A percentile compares a stretch with the other conserved stretches of the same genome.
Evolutionary conservation across 2,888 invertebrate genomes (phyloP).

Genomic region (Neocrepidodera transversa): DNA sequence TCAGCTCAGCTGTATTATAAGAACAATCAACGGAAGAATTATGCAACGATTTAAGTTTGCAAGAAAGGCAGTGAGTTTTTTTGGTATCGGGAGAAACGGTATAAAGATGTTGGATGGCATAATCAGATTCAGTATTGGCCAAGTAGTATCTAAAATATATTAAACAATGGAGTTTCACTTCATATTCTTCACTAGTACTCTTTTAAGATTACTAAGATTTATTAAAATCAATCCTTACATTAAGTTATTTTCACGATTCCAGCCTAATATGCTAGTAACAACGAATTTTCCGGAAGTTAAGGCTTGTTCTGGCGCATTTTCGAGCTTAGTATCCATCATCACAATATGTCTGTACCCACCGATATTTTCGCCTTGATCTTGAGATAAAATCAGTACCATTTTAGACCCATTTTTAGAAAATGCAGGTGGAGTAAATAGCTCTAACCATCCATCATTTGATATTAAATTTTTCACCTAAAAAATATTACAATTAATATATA

Average conservation of each 20-base stretch:
- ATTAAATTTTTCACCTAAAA: constrained; percentile 61
- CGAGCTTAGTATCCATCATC: constrained; percentile 60
- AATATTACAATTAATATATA: not conserved
- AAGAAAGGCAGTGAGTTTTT: constrained; percentile 76
- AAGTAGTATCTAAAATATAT: constrained; percentile 76
- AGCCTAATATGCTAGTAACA: constrained; percentile 76
- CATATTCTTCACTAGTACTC: too few species aligned
- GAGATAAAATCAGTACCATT: constrained; percentile 77
- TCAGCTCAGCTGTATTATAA: constrained; percentile 75
- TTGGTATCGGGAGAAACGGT: constrained; percentile 67
- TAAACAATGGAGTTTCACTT: too few species aligned
- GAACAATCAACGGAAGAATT: constrained; percentile 64
- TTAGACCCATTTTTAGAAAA: constrained; percentile 73
- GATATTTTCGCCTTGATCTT: constrained; percentile 65
- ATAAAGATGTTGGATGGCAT: constrained; percentile 83
- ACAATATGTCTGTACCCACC: constrained; percentile 73
- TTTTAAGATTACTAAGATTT: too few species aligned
- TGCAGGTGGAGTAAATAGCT: constrained; percentile 73
- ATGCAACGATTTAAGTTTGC: constrained; percentile 66
- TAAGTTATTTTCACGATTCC: constrained; percentile 69
- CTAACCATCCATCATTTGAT: constrained; percentile 78
- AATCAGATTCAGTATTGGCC: constrained; percentile 77
- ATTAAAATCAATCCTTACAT: constrained; percentile 77
- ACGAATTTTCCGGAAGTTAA: constrained; percentile 72
- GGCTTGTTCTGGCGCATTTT: constrained; percentile 55